Base-by-base conservation (phyloP, 2,113 vertebrate genomes). In the Apeltes quadracus region DNA sequence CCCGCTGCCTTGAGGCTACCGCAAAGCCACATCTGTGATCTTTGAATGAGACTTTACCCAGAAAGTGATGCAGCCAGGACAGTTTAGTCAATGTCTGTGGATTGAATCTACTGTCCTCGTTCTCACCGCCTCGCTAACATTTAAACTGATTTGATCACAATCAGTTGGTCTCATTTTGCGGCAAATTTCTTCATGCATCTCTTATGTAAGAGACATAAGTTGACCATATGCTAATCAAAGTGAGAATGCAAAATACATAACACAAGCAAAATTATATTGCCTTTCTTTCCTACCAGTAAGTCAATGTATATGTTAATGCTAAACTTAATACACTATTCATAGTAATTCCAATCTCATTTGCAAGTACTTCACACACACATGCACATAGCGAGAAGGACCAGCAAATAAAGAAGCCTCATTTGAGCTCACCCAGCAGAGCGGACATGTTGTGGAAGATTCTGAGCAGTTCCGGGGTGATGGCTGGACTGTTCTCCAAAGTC, bases 371-470 rank as follows among this genome's bases (percentile, higher is more conserved):
- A 18, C 46, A 63, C 20, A 61, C 20, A 9, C 22, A 32, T 11
- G 20, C 3, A 64, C 12, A n/a, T 0, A 43, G 0, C 9, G 7
- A 46, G 10, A 59, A 0, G 69, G 1, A 75, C 36, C 1, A 57
- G 18, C 50, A 72, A 75, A 75, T 22, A 59, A 59, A 66, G 2
- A 43, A 72, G 63, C 64, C 10, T 50, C 23, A 44, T 69, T 50
- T 27, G 13, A 29, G 84, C 96, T 93, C 91, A 99, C 98, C 98
- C 61, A 99, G 92, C 87, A 99, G 93, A 36, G 96, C 87, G 29
- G 96, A 94, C 98, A 99, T 99, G 87, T 99, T 99, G 85, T 97
- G 96, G 94, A 99, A 99, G 88, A 99, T 93, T 88, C 95, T 92
- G 79, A 99, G 94, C 58, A 99, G 93, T 80, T 98, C 97, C 1